Percentiles rank a stretch among this genome's conserved stretches.
These are phyloP conservation scores for Linnaemya vulpina DNA, from an alignment of 2,888 invertebrate species.

Conservation along the genomic window DNA sequence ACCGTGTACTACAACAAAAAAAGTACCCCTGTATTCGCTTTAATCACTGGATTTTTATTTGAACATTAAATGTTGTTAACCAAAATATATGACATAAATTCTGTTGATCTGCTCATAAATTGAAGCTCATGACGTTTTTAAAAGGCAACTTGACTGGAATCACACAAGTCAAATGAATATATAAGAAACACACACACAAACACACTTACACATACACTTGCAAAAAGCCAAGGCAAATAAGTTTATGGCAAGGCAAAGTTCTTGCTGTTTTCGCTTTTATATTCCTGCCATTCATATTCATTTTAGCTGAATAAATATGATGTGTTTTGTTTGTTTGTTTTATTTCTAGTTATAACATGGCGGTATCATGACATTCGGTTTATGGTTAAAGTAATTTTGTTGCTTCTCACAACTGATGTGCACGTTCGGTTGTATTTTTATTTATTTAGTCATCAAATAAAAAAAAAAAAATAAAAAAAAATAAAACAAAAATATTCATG, in stretches of 20 bases:
- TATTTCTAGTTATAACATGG: too few relatives aligned
- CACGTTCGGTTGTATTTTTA: slow-evolving; percentile 26
- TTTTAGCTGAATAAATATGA: slow-evolving; percentile 1
- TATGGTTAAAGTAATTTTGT: slow-evolving; percentile 44
- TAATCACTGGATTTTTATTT: slow-evolving; percentile 38
- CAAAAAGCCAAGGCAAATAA: slow-evolving; percentile 16
- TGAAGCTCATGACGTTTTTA: slow-evolving; percentile 68
- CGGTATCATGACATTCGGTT: slow-evolving; percentile 43
- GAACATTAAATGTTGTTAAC: slow-evolving; percentile 68
- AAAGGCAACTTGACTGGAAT: slow-evolving; percentile 60
- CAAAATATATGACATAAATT: slow-evolving; percentile 66
- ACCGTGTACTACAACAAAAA: too few relatives aligned
- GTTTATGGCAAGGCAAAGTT: neutral
- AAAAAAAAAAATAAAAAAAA: slow-evolving; percentile 12
- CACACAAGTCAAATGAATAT: slow-evolving; percentile 21
- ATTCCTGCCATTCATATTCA: neutral
- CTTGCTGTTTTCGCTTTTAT: slow-evolving; percentile 1
- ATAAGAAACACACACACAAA: neutral
- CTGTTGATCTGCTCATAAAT: slow-evolving; percentile 68
- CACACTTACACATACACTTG: neutral
- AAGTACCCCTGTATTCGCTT: slow-evolving; percentile 10
- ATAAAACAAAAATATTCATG: slow-evolving; percentile 57
- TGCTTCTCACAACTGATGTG: neutral
- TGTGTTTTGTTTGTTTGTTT: slow-evolving; percentile 17
- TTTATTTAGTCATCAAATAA: slow-evolving; percentile 55